A percentile compares a stretch with the other conserved stretches of the same genome.
phyloP scores from a whole-genome alignment of 2,797 vertebrate genomes.

The Sebastiscus albofasciatus region DNA sequence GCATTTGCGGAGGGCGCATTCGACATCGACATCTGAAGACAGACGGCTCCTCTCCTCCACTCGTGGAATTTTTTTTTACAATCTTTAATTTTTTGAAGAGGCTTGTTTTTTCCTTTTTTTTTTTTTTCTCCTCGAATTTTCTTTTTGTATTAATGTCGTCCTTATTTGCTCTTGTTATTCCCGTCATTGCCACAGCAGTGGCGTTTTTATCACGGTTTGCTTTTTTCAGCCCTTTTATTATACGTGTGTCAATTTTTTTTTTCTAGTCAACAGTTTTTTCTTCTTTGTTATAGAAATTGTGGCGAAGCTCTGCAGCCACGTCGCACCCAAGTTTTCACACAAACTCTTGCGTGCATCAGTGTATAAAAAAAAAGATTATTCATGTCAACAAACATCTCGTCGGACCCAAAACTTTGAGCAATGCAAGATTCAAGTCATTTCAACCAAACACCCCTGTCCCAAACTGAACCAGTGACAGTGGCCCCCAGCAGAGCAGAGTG shows the following conservation, averaged over 20 bases:
- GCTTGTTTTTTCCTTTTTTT: constrained; percentile 26
- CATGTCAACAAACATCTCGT: constrained; percentile 55
- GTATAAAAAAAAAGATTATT: constrained; percentile 1
- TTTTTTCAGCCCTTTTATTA: constrained; percentile 42
- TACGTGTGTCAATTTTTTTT: not conserved
- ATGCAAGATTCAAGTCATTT: constrained; percentile 48
- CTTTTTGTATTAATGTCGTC: constrained; percentile 31
- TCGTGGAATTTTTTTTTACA: constrained; percentile 69
- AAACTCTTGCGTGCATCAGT: constrained; percentile 45
- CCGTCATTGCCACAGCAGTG: constrained; percentile 33
- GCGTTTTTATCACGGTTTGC: constrained; percentile 55
- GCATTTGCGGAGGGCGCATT: constrained; percentile 97
- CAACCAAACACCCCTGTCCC: constrained; percentile 40
- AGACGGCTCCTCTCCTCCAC: constrained; percentile 58
- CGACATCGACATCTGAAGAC: constrained; percentile 62
- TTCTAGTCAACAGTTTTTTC: constrained; percentile 51
- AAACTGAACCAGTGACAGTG: constrained; percentile 46
- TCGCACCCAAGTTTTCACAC: constrained; percentile 54
- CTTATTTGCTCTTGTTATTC: constrained; percentile 57
- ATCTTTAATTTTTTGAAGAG: constrained; percentile 26
- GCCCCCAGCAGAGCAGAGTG: constrained; percentile 56
- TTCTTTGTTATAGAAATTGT: constrained; percentile 61
- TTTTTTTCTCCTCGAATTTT: constrained; percentile 39
- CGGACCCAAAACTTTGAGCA: constrained; percentile 58
- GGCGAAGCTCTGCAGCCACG: constrained; percentile 52